These are phyloP conservation scores for Tenebrosternarchus preto DNA, from an alignment of 2,113 vertebrate species.

Conservation along the genomic window DNA sequence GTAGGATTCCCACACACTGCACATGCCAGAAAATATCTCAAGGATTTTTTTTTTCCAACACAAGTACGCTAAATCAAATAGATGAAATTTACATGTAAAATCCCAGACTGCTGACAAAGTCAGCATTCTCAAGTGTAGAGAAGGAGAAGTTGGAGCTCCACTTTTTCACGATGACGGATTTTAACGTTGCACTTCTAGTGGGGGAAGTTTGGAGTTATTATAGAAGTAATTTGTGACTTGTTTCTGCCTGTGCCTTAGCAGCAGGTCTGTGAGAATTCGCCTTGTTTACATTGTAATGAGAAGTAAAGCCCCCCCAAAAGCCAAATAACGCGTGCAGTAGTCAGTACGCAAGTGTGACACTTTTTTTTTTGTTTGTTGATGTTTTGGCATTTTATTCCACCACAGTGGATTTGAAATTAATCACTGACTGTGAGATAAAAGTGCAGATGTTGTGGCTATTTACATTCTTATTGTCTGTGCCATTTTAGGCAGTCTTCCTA, in stretches of 20 bases:
- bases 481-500: not conserved
- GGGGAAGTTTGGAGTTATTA: not conserved
- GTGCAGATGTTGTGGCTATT: not conserved
- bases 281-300: slow-evolving; percentile 25
- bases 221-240: not conserved
- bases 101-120: slow-evolving; percentile 29
- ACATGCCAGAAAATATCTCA: slow-evolving; percentile 42
- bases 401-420: not conserved
- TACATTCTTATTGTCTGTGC: not conserved
- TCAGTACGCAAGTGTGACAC: too few species aligned
- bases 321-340: not conserved
- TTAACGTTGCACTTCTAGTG: not conserved
- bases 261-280: not conserved
- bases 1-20: slow-evolving; percentile 27
- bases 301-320: not conserved
- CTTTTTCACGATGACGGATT: not conserved
- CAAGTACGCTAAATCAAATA: slow-evolving; percentile 39
- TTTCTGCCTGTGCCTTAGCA: too few species aligned
- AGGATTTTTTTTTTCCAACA: slow-evolving; percentile 41
- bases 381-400: not conserved
- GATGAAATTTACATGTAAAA: slow-evolving; percentile 50
- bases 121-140: not conserved
- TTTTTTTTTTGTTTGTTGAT: too few species aligned
- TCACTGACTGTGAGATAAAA: not conserved
- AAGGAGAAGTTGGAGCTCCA: not conserved